Conservation (phyloP, 2,797 vertebrate genomes). For the Sternarchorhynchus goeldii region DNA sequence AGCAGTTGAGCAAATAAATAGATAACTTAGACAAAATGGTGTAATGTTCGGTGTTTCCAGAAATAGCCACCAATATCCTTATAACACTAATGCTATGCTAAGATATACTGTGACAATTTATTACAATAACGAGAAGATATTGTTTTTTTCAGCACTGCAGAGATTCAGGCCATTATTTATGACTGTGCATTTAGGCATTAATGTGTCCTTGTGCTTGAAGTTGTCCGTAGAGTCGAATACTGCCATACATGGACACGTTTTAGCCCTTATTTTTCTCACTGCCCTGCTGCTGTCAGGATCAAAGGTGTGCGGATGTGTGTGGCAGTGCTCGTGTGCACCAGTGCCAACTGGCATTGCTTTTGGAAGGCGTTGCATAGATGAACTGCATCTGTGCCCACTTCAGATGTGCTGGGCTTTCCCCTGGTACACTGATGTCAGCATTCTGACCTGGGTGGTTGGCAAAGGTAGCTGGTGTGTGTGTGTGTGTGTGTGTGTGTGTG, state of each 20-base stretch:
- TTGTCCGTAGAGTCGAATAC: neutral
- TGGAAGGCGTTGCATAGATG: slow-evolving; percentile 34
- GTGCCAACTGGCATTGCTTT: slow-evolving; percentile 41
- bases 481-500: neutral
- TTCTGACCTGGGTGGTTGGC: slow-evolving; percentile 43
- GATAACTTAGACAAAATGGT: too few species aligned
- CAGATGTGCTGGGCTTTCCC: slow-evolving; percentile 47
- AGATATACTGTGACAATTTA: too few species aligned
- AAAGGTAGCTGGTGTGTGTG: slow-evolving; percentile 13
- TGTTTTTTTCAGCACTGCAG: neutral
- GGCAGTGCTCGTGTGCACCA: neutral
- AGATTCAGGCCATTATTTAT: neutral
- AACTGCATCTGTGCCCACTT: slow-evolving; percentile 39
- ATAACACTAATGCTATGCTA: too few species aligned
- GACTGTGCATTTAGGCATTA: neutral
- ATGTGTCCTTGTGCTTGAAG: neutral
- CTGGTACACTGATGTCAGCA: slow-evolving; percentile 29
- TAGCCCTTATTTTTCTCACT: slow-evolving; percentile 12
- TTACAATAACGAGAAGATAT: too few species aligned
- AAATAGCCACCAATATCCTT: too few species aligned
- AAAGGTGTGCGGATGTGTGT: slow-evolving; percentile 20
- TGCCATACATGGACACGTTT: slow-evolving; percentile 14
- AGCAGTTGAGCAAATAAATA: too few species aligned
- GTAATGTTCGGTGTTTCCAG: too few species aligned
- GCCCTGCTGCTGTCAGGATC: slow-evolving; percentile 27